Conservation (phyloP, 2,797 vertebrate species). For the Typhlichthys eigenmanni region DNA sequence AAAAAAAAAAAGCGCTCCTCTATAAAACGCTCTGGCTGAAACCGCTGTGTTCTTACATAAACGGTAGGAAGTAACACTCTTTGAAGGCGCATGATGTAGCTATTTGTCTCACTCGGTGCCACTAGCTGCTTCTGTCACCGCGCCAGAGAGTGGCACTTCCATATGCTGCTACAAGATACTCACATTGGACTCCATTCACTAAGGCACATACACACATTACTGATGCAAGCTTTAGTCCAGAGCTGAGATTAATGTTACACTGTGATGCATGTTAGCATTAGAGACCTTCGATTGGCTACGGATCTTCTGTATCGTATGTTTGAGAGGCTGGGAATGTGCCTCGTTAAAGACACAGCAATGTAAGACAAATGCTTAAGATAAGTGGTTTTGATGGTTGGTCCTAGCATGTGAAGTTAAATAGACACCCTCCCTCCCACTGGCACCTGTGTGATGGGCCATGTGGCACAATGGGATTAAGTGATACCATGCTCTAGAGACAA, state of each 20-base stretch:
- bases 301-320: slow-evolving; percentile 23
- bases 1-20: slow-evolving; percentile 13
- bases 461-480: slow-evolving; percentile 6
- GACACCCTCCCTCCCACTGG: slow-evolving; percentile 1
- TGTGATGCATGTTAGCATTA: slow-evolving; percentile 13
- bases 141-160: slow-evolving; percentile 2
- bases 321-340: slow-evolving; percentile 19
- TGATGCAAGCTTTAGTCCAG: not conserved
- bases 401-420: slow-evolving; percentile 12
- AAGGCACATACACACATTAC: not conserved
- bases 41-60: slow-evolving; percentile 34
- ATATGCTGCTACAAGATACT: not conserved
- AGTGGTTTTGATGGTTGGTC: not conserved
- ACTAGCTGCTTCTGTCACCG: slow-evolving; percentile 3
- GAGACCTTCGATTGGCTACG: slow-evolving; percentile 10
- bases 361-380: not conserved
- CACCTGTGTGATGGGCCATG: not conserved
- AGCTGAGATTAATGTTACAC: not conserved
- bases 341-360: not conserved
- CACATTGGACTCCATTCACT: not conserved
- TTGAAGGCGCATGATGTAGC: slow-evolving; percentile 6
- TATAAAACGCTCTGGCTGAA: slow-evolving; percentile 59
- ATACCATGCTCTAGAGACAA: slow-evolving; percentile 35
- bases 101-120: slow-evolving; percentile 8
- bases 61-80: slow-evolving; percentile 13